Conservation (phyloP, 2,113 vertebrate genomes). For the Ranitomeya imitator region DNA sequence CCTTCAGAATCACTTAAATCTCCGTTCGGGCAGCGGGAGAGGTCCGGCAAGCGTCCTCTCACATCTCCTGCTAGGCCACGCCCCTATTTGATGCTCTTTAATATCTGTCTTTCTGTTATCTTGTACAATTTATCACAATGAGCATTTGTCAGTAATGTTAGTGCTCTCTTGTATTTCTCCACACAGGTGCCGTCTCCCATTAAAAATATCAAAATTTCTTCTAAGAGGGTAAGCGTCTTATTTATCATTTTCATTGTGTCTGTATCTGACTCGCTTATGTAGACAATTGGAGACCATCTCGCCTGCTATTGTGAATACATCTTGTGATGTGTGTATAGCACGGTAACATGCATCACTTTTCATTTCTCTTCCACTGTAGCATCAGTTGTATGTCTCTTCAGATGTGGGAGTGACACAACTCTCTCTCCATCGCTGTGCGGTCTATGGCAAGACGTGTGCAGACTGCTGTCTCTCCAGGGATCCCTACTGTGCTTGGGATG, state of each 20-base stretch:
- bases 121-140: too few relatives aligned
- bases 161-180: background rate
- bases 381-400: slow-evolving; percentile 85
- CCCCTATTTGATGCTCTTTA: too few relatives aligned
- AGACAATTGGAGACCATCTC: too few relatives aligned
- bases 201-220: slow-evolving; percentile 82
- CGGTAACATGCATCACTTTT: background rate
- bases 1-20: too few relatives aligned
- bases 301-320: too few relatives aligned
- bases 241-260: background rate
- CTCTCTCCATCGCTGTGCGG: slow-evolving; percentile 78
- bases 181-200: slow-evolving; percentile 75
- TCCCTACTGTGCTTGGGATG: slow-evolving; percentile 85
- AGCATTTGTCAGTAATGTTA: background rate
- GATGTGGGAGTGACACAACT: slow-evolving; percentile 82
- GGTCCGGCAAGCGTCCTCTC: too few relatives aligned
- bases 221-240: slow-evolving; percentile 75
- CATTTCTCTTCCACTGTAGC: slow-evolving; percentile 64
- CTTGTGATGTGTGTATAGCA: too few relatives aligned
- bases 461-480: slow-evolving; percentile 85
- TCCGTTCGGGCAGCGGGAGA: too few relatives aligned
- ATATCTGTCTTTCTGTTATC: too few relatives aligned
- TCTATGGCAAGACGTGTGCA: slow-evolving; percentile 80
- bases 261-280: too few relatives aligned
- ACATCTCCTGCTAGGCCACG: too few relatives aligned